Percentiles rank a stretch among this genome's conserved stretches.
phyloP scores from a whole-genome alignment of 2,888 invertebrate genomes.

The Spilarctia lutea region DNA sequence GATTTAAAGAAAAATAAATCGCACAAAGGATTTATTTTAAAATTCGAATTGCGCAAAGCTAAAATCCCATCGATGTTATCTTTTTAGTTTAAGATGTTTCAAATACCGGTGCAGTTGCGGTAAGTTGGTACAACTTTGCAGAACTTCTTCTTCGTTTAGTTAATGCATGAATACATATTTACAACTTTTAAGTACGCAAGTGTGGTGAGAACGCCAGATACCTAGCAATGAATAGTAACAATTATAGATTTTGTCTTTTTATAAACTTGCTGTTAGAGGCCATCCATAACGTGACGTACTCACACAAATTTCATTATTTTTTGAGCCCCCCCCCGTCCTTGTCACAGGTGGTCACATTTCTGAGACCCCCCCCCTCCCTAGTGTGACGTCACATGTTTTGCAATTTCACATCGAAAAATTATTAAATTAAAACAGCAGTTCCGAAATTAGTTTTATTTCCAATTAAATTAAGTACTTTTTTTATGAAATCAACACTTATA shows the following conservation, averaged over 20 bases:
- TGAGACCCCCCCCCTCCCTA: too few species aligned
- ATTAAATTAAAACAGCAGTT: too few species aligned
- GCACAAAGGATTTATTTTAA: not conserved
- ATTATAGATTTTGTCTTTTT: not conserved
- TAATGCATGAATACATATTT: constrained; percentile 37
- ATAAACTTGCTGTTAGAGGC: not conserved
- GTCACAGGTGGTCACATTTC: too few species aligned
- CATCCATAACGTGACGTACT: too few species aligned
- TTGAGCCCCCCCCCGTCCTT: too few species aligned
- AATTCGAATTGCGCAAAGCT: not conserved
- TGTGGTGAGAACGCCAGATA: not conserved
- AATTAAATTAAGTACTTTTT: too few species aligned
- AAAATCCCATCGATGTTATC: not conserved
- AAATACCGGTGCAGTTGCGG: constrained; percentile 22
- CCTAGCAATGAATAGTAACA: not conserved
- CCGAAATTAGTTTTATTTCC: too few species aligned
- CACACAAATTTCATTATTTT: too few species aligned
- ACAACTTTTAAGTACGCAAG: constrained; percentile 12
- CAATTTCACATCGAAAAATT: too few species aligned
- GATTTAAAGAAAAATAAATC: not conserved
- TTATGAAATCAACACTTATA: too few species aligned
- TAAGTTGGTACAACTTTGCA: constrained; percentile 32
- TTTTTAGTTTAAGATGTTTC: constrained; percentile 29
- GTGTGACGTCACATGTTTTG: too few species aligned
- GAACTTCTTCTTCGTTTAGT: constrained; percentile 27